Base-by-base conservation (phyloP, 2,888 invertebrate genomes). In the Argyresthia albistria region DNA sequence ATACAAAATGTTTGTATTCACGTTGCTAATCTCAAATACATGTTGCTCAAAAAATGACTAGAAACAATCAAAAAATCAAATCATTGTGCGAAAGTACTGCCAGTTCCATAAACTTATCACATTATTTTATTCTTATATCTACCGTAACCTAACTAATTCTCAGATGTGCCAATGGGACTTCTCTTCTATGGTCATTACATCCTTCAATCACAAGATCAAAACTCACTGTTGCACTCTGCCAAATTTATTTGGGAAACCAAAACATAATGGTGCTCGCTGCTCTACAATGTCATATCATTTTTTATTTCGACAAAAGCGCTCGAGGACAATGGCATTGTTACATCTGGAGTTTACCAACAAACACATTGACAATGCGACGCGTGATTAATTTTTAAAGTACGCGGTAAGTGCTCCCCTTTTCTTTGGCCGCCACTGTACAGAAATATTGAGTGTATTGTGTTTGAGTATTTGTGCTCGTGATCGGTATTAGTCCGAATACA, bases 311-410 rank as follows among this genome's bases (percentile, higher is more conserved):
- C 54, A 54, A 54, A 52, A 45, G 54, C 36, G 25, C 49, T 4
- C 9, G n/a, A 15, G 50, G 50, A 69, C 69, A 78, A 74, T 61
- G 55, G 60, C 58, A 70, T 79, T 78, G 78, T 79, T 62, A 58
- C 55, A 53, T 60, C 59, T 60, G 65, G 68, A 83, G 86, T 86
- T 81, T 86, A 80, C 84, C 81, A 84, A 84, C 86, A 86, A 66
- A 71, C 69, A 59, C 63, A 63, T 58, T 65, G 69, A 75, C 73
- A 76, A 70, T 69, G 69, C 62, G 67, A 69, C 67, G 72, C 76
- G 76, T 81, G 83, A 84, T 84, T 81, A 82, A 81, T 83, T 78
- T 70, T 62, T 68, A 71, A 76, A 76, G 80, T 78, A 67, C 62
- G 66, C 48, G 49, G 65, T 76, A 73, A 75, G 69, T 74, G 70